Conservation (phyloP, 2,797 vertebrate species). For the Pteropus rufus region DNA sequence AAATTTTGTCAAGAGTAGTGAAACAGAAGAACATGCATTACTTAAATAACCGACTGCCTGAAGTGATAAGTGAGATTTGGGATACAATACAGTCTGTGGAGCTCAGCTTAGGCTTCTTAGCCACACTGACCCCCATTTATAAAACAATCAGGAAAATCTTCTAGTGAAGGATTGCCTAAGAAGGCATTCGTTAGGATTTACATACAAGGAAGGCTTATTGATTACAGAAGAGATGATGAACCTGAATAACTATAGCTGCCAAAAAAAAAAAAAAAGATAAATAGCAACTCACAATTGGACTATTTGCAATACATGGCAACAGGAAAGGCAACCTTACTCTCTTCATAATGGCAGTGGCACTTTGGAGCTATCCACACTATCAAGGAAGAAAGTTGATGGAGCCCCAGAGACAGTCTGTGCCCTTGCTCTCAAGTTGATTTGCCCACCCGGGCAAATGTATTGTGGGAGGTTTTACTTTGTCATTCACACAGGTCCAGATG, state of each 20-base stretch:
- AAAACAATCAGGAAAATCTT: constrained; percentile 46
- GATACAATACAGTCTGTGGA: not conserved
- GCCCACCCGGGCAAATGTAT: not conserved
- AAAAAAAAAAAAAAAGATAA: constrained; percentile 36
- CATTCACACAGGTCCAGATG: constrained; percentile 46
- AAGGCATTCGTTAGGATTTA: constrained; percentile 60
- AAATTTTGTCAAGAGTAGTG: constrained; percentile 27
- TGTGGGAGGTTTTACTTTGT: not conserved
- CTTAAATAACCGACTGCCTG: constrained; percentile 26
- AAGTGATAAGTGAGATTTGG: constrained; percentile 24
- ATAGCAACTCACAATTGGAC: constrained; percentile 67
- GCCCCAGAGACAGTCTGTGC: not conserved
- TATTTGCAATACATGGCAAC: not conserved
- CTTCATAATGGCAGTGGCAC: not conserved
- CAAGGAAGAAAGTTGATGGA: constrained; percentile 44
- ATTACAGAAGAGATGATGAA: constrained; percentile 52
- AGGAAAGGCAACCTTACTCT: constrained; percentile 46
- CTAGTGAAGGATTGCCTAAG: constrained; percentile 46
- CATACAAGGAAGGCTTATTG: constrained; percentile 30
- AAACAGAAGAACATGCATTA: constrained; percentile 35
- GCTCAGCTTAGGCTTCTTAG: constrained; percentile 5
- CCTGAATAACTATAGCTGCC: constrained; percentile 35
- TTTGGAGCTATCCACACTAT: not conserved
- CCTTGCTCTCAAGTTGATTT: constrained; percentile 41
- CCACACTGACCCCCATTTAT: not conserved